A percentile compares a stretch with the other conserved stretches of the same genome.
Conservation (phyloP, 2,888 invertebrate species). For the Caenorhabditis parvicauda region DNA sequence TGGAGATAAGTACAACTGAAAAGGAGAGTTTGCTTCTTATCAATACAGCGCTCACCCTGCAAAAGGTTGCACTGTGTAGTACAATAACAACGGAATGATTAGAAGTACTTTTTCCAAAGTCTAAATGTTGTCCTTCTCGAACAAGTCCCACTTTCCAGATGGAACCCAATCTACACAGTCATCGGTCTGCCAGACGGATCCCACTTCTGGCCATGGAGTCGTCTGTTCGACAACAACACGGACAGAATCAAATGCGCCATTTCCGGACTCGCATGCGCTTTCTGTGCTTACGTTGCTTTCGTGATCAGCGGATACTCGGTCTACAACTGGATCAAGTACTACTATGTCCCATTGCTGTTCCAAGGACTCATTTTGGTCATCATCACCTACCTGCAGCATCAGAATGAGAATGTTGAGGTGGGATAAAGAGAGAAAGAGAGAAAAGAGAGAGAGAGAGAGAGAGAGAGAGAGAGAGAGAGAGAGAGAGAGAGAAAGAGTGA, state of each 20-base stretch:
- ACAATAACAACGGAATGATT: not conserved
- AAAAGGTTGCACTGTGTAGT: not conserved
- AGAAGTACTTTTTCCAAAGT: too few relatives aligned
- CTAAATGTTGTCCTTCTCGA: too few relatives aligned
- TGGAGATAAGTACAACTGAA: too few relatives aligned
- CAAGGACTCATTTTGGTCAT: conserved; percentile 52
- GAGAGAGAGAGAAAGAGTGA: not conserved
- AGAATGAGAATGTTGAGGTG: conserved; percentile 51
- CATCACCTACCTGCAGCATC: conserved; percentile 55
- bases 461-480: not conserved
- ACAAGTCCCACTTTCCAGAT: conserved; percentile 46
- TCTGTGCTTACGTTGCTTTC: conserved; percentile 44
- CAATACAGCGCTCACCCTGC: too few relatives aligned
- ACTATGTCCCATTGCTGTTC: conserved; percentile 52
- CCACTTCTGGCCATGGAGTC: conserved; percentile 59
- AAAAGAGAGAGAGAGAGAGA: not conserved
- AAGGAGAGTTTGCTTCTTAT: too few relatives aligned
- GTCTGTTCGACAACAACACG: conserved; percentile 50
- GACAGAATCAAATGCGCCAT: conserved; percentile 55
- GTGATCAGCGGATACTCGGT: conserved; percentile 33
- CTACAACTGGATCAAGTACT: conserved; percentile 48
- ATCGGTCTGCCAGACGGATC: conserved; percentile 60
- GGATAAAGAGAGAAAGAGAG: not conserved
- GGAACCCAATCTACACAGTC: conserved; percentile 60
- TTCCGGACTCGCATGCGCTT: conserved; percentile 40